A percentile compares a stretch with the other conserved stretches of the same genome.
These are phyloP conservation scores for Drosophila algonquin DNA, from an alignment of 2,888 invertebrate species.

Conservation along the genomic window DNA sequence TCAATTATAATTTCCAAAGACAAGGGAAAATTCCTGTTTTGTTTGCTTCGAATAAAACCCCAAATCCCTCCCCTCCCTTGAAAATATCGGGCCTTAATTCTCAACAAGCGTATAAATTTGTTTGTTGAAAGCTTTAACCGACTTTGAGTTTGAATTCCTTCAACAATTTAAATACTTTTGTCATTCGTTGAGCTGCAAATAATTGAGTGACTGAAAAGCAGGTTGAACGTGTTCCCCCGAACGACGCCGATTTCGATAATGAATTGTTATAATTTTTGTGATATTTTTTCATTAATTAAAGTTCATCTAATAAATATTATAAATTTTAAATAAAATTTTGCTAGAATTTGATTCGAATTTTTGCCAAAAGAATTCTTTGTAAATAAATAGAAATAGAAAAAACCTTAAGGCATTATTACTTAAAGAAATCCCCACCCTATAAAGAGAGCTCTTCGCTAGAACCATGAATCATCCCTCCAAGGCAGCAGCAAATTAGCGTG, in stretches of 20 bases:
- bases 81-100: constrained; percentile 48
- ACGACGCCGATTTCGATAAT: constrained; percentile 2
- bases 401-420: constrained; percentile 39
- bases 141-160: constrained; percentile 44
- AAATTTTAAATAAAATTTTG: constrained; percentile 7
- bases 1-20: constrained; percentile 27
- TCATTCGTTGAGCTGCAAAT: constrained; percentile 48
- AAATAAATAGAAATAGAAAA: constrained; percentile 21
- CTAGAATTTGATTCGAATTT: constrained; percentile 29
- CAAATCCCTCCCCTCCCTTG: constrained; percentile 5
- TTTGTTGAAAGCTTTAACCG: constrained; percentile 60
- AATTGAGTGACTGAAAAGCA: constrained; percentile 51
- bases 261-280: constrained; percentile 25
- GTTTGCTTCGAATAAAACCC: constrained; percentile 11
- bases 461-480: constrained; percentile 10
- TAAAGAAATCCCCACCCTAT: constrained; percentile 4
- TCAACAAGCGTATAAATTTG: constrained; percentile 54
- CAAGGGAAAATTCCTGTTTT: constrained; percentile 11
- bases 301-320: background rate
- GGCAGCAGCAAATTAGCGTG: background rate
- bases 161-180: constrained; percentile 26
- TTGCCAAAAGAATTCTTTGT: constrained; percentile 46
- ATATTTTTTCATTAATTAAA: constrained; percentile 34
- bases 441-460: background rate
- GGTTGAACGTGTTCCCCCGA: constrained; percentile 57